Evolutionary conservation across 2,888 invertebrate genomes (phyloP).

Genomic region (Brenthis ino): DNA sequence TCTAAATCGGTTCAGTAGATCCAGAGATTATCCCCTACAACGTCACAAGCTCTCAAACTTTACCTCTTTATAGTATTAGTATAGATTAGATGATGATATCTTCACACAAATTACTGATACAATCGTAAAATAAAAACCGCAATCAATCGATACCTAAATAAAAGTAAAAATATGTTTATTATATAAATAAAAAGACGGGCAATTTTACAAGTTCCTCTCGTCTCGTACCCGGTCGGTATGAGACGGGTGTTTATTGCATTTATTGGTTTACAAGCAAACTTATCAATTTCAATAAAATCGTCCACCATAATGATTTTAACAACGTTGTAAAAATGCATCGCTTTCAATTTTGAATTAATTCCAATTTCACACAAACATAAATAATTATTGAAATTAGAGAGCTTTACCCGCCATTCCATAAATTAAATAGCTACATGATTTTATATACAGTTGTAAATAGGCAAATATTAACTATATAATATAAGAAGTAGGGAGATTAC

Average conservation of each 20-base stretch:
- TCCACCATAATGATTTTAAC: conserved; percentile 30
- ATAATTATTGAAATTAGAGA: conserved; percentile 2
- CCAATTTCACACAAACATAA: conserved; percentile 19
- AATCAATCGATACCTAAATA: not conserved
- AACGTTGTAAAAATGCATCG: conserved; percentile 27
- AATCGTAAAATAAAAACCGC: no score
- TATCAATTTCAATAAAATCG: conserved; percentile 52
- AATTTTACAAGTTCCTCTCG: not conserved
- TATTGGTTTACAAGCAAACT: conserved; percentile 39
- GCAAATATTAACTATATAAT: not conserved
- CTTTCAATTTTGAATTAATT: conserved; percentile 30
- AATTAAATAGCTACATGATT: not conserved
- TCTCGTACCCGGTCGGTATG: not conserved
- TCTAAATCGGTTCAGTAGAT: no score
- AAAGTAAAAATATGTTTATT: not conserved
- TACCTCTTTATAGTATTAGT: no score
- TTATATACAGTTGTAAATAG: not conserved
- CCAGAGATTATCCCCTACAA: no score
- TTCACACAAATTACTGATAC: no score
- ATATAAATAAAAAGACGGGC: not conserved
- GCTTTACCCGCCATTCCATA: conserved; percentile 9
- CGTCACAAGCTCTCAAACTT: no score
- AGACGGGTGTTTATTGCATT: conserved; percentile 36
- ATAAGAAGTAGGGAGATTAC: no score
- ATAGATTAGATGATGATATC: no score